phyloP scores from a whole-genome alignment of 2,797 vertebrate genomes.

The Darevskia nairensis region DNA sequence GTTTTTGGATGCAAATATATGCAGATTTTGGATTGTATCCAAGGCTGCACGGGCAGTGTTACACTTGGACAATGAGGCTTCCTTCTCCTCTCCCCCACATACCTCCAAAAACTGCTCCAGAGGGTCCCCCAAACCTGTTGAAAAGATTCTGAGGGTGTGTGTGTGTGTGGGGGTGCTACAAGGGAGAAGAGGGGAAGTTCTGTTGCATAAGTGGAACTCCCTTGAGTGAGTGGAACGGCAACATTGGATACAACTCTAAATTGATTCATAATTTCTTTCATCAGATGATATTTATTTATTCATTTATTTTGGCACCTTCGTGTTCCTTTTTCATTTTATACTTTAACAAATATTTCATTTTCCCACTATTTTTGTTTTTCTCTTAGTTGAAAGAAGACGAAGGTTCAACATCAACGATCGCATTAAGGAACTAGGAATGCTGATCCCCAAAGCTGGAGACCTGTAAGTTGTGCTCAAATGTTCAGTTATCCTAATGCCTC shows the following conservation, averaged over 20 bases:
- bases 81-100: too few species aligned
- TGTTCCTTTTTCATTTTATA: neutral
- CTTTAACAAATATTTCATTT: neutral
- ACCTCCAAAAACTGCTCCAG: too few species aligned
- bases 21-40: neutral
- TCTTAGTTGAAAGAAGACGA: constrained; percentile 91
- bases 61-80: too few species aligned
- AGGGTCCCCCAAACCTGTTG: too few species aligned
- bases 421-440: constrained; percentile 96
- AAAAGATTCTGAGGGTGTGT: too few species aligned
- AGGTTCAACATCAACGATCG: constrained; percentile 99
- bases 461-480: constrained; percentile 82
- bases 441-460: constrained; percentile 98
- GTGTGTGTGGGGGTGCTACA: too few species aligned
- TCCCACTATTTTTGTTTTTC: neutral
- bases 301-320: neutral
- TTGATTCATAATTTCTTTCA: neutral
- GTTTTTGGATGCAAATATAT: neutral
- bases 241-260: neutral
- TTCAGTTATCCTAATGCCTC: neutral
- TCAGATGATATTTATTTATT: neutral
- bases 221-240: too few species aligned
- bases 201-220: too few species aligned
- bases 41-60: too few species aligned
- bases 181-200: too few species aligned